phyloP scores from a whole-genome alignment of 1,140 invertebrate genomes.

The Temnothorax nylanderi region DNA sequence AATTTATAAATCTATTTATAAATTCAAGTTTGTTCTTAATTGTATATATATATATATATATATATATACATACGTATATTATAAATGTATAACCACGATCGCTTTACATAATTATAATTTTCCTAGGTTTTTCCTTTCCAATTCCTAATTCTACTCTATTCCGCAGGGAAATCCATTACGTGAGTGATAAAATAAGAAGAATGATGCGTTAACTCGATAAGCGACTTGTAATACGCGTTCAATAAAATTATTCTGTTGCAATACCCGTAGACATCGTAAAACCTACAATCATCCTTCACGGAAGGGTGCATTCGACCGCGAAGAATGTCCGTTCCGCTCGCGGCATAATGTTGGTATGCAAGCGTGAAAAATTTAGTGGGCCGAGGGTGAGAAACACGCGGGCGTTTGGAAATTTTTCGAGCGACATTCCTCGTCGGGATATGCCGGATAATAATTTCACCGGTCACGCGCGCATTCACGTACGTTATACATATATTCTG shows the following conservation, averaged over 20 bases:
- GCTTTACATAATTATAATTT: background rate
- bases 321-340: conserved; percentile 34
- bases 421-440: conserved; percentile 29
- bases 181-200: background rate
- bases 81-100: background rate
- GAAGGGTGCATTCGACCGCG: conserved; percentile 33
- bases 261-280: background rate
- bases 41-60: background rate
- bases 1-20: background rate
- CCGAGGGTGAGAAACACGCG: conserved; percentile 50
- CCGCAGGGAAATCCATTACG: background rate
- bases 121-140: background rate
- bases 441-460: conserved; percentile 39
- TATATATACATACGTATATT: background rate
- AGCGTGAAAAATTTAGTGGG: conserved; percentile 62
- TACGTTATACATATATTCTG: conserved; percentile 11
- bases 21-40: background rate
- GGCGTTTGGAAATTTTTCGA: conserved; percentile 60
- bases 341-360: conserved; percentile 48
- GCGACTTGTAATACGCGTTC: background rate
- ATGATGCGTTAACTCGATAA: background rate
- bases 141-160: background rate
- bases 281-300: conserved; percentile 13
- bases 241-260: background rate
- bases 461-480: conserved; percentile 19